Conservation (phyloP, 2,113 vertebrate genomes). For the Nothocercus julius region DNA sequence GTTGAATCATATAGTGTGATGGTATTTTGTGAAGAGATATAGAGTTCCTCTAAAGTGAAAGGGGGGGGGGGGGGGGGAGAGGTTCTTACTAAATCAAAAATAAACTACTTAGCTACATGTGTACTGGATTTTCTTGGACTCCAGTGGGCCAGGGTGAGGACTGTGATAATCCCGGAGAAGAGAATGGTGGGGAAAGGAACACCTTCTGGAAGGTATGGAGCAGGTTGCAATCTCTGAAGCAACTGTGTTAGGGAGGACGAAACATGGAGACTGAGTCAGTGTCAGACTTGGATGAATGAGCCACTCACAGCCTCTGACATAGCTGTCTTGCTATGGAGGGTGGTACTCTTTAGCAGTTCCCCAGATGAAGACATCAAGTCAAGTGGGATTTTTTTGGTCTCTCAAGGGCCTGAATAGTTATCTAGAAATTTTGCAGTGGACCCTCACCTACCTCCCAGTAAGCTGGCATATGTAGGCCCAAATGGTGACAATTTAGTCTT, state of each 20-base stretch:
- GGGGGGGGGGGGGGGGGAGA: too few species aligned
- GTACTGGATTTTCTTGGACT: neutral
- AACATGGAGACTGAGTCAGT: neutral
- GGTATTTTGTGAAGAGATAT: neutral
- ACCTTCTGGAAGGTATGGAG: neutral
- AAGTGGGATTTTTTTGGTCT: neutral
- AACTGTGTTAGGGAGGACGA: neutral
- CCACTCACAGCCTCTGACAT: neutral
- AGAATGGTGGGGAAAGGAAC: neutral
- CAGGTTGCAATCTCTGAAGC: neutral
- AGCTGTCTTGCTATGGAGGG: neutral
- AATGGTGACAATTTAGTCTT: neutral
- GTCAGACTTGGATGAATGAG: neutral
- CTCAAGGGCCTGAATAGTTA: neutral
- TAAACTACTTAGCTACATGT: neutral
- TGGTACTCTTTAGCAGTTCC: neutral
- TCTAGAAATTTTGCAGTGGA: neutral
- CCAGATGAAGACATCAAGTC: neutral
- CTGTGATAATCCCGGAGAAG: neutral
- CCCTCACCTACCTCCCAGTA: neutral
- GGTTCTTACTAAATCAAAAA: neutral
- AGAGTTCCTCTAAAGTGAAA: neutral
- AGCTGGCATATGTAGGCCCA: neutral
- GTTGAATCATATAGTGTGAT: fast-evolving
- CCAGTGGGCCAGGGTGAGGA: neutral